Percentiles rank a stretch among this genome's conserved stretches.
Evolutionary conservation across 1,140 invertebrate species (phyloP).

Genomic region (Dysdera silvatica): DNA sequence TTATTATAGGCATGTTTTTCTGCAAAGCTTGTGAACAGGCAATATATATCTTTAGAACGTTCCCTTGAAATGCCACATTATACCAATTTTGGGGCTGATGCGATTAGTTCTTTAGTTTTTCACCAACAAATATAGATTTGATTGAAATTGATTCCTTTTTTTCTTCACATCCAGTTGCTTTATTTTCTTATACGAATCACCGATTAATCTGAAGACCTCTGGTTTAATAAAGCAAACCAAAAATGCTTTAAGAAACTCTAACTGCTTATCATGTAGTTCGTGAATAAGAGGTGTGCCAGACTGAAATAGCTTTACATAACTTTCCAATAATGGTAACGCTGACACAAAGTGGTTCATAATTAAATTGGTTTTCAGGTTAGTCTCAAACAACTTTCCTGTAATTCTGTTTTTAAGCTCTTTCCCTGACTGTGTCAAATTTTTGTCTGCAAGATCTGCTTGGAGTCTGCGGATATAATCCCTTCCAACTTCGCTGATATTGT

Average conservation of each 20-base stretch:
- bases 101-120: background rate
- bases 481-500: background rate
- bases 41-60: background rate
- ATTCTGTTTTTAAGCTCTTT: background rate
- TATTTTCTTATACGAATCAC: background rate
- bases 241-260: background rate
- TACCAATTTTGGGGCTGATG: background rate
- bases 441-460: background rate
- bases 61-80: background rate
- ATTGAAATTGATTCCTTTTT: background rate
- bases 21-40: background rate
- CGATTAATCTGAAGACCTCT: background rate
- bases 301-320: background rate
- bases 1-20: too few relatives aligned
- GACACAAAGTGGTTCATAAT: background rate
- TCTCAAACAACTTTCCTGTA: background rate
- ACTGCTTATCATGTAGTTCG: background rate
- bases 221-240: background rate
- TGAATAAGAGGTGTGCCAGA: background rate
- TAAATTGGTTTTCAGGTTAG: background rate
- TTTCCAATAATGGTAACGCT: background rate
- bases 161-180: background rate
- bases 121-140: conserved; percentile 4
- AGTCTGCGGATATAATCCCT: background rate
- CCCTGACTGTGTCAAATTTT: background rate